Evolutionary conservation across 2,113 vertebrate species (phyloP).

Genomic region (Triplophysa dalaica): DNA sequence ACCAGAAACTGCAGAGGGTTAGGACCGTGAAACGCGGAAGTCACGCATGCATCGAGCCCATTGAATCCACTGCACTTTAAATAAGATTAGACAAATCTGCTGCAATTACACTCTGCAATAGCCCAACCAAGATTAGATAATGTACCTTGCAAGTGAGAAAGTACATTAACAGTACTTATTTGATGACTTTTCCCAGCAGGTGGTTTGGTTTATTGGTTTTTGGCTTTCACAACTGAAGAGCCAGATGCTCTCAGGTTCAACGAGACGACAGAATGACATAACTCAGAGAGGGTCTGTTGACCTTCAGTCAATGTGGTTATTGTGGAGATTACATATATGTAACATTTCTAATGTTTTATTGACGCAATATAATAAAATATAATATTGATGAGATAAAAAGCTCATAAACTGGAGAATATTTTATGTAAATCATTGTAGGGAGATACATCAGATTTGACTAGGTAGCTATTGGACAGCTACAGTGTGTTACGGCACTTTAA

Average conservation of each 20-base stretch:
- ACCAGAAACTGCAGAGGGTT: no score
- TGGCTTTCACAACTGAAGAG: neutral
- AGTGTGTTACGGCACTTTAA: no score
- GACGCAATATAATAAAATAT: no score
- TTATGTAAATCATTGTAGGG: neutral
- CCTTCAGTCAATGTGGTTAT: conserved; percentile 1
- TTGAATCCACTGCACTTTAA: conserved; percentile 1
- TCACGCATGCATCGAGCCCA: no score
- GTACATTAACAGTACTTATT: neutral
- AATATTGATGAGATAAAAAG: no score
- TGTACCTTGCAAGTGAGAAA: neutral
- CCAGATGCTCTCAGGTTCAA: conserved; percentile 24
- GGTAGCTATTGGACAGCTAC: no score
- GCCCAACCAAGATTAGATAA: neutral
- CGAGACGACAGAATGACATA: neutral
- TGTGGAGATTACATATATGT: neutral
- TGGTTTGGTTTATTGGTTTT: conserved; percentile 1
- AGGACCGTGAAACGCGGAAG: no score
- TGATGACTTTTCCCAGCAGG: neutral
- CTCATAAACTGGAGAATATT: neutral
- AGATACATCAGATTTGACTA: neutral
- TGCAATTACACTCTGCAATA: neutral
- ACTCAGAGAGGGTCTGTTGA: neutral
- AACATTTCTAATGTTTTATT: neutral
- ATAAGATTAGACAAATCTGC: neutral